Evolutionary conservation across 2,888 invertebrate species (phyloP), one percentile per base, ranked within the genome.

Genomic region (Hedychridium roseum): DNA sequence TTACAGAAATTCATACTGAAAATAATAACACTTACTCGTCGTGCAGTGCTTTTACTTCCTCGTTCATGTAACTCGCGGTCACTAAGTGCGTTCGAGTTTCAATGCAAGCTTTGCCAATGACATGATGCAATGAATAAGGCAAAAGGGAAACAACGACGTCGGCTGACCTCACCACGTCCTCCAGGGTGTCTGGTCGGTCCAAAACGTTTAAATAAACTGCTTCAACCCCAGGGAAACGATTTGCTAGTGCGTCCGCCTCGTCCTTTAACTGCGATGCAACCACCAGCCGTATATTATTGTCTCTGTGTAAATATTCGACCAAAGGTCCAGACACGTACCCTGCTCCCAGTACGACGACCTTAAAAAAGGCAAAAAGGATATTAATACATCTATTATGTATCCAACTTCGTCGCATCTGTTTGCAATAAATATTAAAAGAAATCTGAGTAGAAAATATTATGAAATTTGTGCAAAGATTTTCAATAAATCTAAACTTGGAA

Each of bases 251-350:
- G 68, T 97, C 97, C 0, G 94, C 90, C 74, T 97, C 94, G 57
- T 93, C 92, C 71, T 92, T 91, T 16, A 92, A 82, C 65, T 90
- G 90, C 1, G 94, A 92, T 26, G 92, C 92, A 2, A 97, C 86
- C 4, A 91, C 91, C 20, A 97, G 87, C n/a, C 86, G 85, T 15
- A 95, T 82, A 54, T 88, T 87, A 57, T 87, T 85, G 70, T 95
- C 92, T 39, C 93, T 84, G 44, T 92, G 86, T 18, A 99, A 82
- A 81, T 97, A 99, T 76, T 99, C 97, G 0, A 99, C 92, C 1
- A 97, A 84, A 0, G 99, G 99, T 0, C 91, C 90, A 0, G 95
- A 90, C 0, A 99, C 98, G 72, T 92, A 88, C 0, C 99, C 99
- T 26, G 98, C 96, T 1, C 99, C 99, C 7, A 99, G 82, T 2